Base-by-base conservation (phyloP, 1,140 invertebrate species). In the Scaptodrosophila lebanonensis region DNA sequence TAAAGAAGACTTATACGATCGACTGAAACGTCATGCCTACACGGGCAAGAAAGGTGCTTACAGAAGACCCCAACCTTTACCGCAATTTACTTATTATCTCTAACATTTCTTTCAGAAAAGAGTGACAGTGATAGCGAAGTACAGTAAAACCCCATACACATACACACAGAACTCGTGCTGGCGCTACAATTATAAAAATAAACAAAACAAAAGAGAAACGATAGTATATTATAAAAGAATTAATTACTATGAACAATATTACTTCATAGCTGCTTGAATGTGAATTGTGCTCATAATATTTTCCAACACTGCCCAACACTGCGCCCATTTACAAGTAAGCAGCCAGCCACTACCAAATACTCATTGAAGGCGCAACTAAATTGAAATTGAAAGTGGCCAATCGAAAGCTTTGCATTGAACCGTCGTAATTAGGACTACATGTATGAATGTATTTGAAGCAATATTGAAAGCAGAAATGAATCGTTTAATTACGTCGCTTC, bases 1-100 rank as follows among this genome's bases (percentile, higher is more conserved):
- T 65, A 97, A 97, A 89, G 96, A 98, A 87, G 96, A 98, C 88
- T 91, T 98, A 56, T 98, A 98, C 87, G 96, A 98, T 88, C 92
- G 96, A 90, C 90, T 98, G 88, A 96, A 97, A 89, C 91, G 95
- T 88, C 96, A 98, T 89, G 96, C 96, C 84, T 98, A 97, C 88
- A 94, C 95, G 50, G 96, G 95, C 88, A 97, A 97, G 88, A 98
- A 97, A 95, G 95, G 95, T 95, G 88, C 87, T 51, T 35, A 5
- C 9, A 8, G 0, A 36, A 39, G 7, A 3, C 11, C n/a, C 6
- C 35, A 17, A 15, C 0, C 2, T 6, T 62, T 22, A 51, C 6
- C 62, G 6, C 4, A 42, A 5, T 1, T 35, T 2, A 12, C 3
- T 5, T 25, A 2, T 5, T 0, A 18, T 9, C 2, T 2, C 3